Evolutionary conservation across 2,797 vertebrate genomes (phyloP), one percentile per base, ranked within the genome.

Genomic region (Hipposideros larvatus): DNA sequence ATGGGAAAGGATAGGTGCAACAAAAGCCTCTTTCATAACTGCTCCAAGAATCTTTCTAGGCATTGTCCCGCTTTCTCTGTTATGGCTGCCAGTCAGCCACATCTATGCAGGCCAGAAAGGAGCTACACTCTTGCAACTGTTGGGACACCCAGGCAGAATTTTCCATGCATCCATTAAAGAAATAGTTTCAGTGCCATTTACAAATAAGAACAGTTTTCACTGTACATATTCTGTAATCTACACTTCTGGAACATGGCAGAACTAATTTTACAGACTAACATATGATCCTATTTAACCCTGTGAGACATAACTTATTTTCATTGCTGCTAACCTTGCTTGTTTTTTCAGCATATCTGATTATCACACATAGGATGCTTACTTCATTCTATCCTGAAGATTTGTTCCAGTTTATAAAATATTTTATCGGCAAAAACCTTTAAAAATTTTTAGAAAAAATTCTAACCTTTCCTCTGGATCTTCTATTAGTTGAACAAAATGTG

Each of bases 191-290:
- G 34, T 70, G 70, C 24, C 6, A 92, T n/a, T 94, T 41, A 94
- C 24, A 73, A 91, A 97, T 95, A 96, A 91, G 90, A 15, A 55
- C 80, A 96, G 43, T 75, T 55, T 74, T 88, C 91, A 87, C 11
- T 96, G 91, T 59, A 95, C 51, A 59, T 82, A 87, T 53, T 87
- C 79, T 59, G 3, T 61, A 90, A 61, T 90, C 65, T n/a, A 80
- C 28, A 87, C 41, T 92, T 79, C 61, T n/a, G 18, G 61, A 87
- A 88, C 57, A 79, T 0, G 71, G 75, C 28, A 95, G 37, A 77
- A 95, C 75, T 4, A 3, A 5, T 94, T 97, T 97, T 86, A 94
- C 51, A 87, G 51, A 68, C 24, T 65, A 73, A 68, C 43, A 1
- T 79, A 46, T 34, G 73, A 87, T 96, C 53, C 74, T 74, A 2